Evolutionary conservation across 2,113 vertebrate species (phyloP).

Genomic region (Haplotaxodon microlepis): DNA sequence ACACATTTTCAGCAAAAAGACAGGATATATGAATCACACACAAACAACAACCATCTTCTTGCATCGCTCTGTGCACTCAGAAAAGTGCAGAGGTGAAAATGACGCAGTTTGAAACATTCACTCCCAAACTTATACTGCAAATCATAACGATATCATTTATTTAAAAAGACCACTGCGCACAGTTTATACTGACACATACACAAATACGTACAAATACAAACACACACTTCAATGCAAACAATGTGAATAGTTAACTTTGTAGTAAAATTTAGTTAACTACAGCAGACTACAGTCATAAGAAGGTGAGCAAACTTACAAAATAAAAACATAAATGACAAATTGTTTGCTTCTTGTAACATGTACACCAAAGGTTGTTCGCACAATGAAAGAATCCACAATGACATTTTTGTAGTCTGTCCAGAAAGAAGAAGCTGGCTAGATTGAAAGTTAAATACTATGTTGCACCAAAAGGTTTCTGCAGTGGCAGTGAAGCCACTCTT

Average conservation of each 20-base stretch:
- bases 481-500: neutral
- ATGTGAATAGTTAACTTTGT: neutral
- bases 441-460: neutral
- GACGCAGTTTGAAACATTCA: neutral
- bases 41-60: accelerated
- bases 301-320: neutral
- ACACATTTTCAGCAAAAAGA: slow-evolving; percentile 19
- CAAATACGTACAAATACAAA: neutral
- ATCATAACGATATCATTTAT: neutral
- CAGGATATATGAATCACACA: slow-evolving; percentile 9
- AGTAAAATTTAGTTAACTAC: neutral
- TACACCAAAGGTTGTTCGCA: accelerated
- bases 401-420: neutral
- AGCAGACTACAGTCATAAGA: neutral
- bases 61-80: neutral
- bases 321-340: accelerated
- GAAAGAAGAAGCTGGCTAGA: accelerated
- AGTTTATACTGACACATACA: neutral
- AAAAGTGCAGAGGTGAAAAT: neutral
- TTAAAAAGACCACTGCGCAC: neutral
- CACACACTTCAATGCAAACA: accelerated
- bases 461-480: neutral
- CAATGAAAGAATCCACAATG: neutral
- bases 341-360: accelerated
- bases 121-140: neutral